Base-by-base conservation (phyloP, 2,888 invertebrate genomes). In the Dicycla oo region DNA sequence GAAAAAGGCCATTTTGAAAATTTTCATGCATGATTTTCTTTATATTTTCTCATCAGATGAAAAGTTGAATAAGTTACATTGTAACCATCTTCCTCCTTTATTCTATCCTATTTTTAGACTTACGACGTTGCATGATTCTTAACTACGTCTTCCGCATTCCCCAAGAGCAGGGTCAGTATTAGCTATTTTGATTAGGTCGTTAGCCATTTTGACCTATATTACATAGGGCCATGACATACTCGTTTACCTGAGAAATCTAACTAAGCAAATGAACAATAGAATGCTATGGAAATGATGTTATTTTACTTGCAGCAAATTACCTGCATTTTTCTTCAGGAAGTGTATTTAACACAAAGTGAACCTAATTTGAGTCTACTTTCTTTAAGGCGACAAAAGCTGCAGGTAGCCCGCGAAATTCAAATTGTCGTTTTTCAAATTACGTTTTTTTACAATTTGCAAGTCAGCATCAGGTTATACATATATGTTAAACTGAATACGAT, bases 111-210 rank as follows among this genome's bases (percentile, higher is more conserved):
- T 65, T 26, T 49, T 49, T 23, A 51, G 30, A 43, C 54, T 64
- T 40, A 63, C 38, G 38, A 66, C 66, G 58, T 49, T 56, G 63
- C 60, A 60, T 67, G 63, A 38, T 74, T 81, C 58, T 72, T 56
- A 68, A 76, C 58, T 34, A 65, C 38, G 30, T 61, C 45, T 81
- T 78, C 69, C 73, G 82, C 73, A 70, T 80, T 65, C 73, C 45
- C 40, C 8, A 51, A 63, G 51, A 45, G 38, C 61, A 73, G 72
- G 78, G 69, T 78, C 82, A 72, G 66, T 62, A 68, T 68, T 81
- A 78, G 69, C 73, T 78, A 70, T 78, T 77, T 81, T 81, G 73
- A 80, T 80, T 54, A 61, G 69, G 61, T 65, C 67, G 57, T 78
- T 78, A 78, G 64, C 64, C 49, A 34, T 66, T 56, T 38, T 61